Base-by-base conservation (phyloP, 37 sponge, comb jelly and placozoan genomes). In the Beroe forskalii region DNA sequence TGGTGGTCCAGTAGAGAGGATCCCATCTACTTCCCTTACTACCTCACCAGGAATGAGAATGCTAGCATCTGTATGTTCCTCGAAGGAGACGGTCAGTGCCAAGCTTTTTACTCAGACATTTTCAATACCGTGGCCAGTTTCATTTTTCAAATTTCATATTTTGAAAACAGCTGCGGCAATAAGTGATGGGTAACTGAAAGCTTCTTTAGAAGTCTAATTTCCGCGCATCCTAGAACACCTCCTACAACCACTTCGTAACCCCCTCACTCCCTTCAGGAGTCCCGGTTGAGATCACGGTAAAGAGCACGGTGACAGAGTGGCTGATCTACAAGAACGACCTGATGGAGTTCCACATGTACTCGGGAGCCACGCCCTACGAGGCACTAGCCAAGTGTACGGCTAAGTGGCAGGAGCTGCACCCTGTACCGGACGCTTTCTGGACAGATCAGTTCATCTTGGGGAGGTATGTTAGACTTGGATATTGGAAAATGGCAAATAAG, bases 271-370 rank as follows among this genome's bases (percentile, higher is more conserved):
- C 28, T 69, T 2, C 72, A 69, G 72, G 72, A 36, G 72, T 32
- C 20, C 72, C 72, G 14, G 32, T 69, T 27, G 72, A 69, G 38
- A 37, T 69, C 38, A 35, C 72, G 32, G 72, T 69, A 20, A 31
- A 17, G 32, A 32, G 72, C 37, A 32, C 72, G 1, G 1, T 1
- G 39, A 69, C 72, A 1, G 72, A 69, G 32, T 69, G 72, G 72
- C 8, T 69, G 72, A 69, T 69, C 35, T 69, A 69, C 72, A 69
- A 69, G 38, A 12, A 36, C 6, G 72, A 69, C 72, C 27, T 33
- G 32, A 6, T 69, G 3, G 27, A 69, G 12, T 69, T 69, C 39
- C 72, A 69, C 72, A 36, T 69, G 37, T 69, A 36, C 39, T 4
- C 38, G 4, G 72, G 19, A 17, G 32, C 19, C 38, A 69, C 35